Evolutionary conservation across 2,888 invertebrate species (phyloP), one percentile per base, ranked within the genome.

Genomic region (Latrodectus elegans): DNA sequence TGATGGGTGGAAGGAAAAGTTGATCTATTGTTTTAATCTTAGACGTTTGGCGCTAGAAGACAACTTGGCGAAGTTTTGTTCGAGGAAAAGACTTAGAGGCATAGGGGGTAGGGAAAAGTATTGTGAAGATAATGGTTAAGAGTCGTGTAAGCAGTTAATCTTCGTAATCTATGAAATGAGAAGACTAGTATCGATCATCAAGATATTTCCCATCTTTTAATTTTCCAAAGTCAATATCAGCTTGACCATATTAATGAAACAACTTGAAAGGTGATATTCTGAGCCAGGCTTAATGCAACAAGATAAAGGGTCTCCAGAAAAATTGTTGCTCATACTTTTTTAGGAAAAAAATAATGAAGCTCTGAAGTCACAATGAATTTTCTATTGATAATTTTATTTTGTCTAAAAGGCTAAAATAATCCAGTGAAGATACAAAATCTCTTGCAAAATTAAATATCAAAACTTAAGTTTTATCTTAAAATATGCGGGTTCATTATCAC

Each of bases 21-120:
- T 86, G 86, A 86, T 86, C 86, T 80, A 86, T 86, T 86, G 86
- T 86, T 86, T 86, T 86, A 86, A 86, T 86, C 86, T 86, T 71
- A 70, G 84, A n/a, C 71, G 80, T 72, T 76, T 86, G 86, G 80
- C 80, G 86, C 80, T 81, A 49, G 76, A 60, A 76, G 86, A 86
- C 80, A 80, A 76, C 64, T 80, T 73, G 80, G 64, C 80, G 72
- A 49, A 80, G 80, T 86, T 86, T 86, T 86, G 86, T 86, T 53
- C 64, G 12, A 15, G 38, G 38, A 38, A 65, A 76, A 86, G 75
- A 85, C 73, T 79, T 85, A n/a, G 65, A 49, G 77, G 68, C 68
- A 64, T 14, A 53, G 51, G 68, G 12, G 60, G 60, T 60, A n/a
- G n/a, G 60, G 60, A n/a, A 64, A 60, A 0, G 75, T 68, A 68